phyloP scores from a whole-genome alignment of 2,113 vertebrate species.

The Antidorcas marsupialis region DNA sequence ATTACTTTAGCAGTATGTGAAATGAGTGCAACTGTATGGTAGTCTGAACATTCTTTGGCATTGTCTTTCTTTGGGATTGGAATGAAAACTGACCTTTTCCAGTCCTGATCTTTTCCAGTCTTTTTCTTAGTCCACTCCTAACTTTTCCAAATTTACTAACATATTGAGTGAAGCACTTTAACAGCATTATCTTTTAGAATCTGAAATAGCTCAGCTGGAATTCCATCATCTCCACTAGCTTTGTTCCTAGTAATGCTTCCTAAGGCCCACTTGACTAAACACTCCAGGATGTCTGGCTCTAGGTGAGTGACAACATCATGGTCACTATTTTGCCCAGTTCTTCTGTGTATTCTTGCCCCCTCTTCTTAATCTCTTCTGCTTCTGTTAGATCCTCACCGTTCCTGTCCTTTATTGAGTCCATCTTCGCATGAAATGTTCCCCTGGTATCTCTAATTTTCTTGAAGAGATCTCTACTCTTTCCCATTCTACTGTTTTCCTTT shows the following conservation, averaged over 20 bases:
- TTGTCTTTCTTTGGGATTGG: background rate
- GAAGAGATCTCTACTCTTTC: background rate
- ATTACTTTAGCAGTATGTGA: background rate
- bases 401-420: background rate
- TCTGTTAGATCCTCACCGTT: background rate
- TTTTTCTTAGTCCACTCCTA: background rate
- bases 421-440: background rate
- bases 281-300: background rate
- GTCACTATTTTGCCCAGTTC: background rate
- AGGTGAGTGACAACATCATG: background rate
- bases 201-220: background rate
- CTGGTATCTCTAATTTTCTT: too few relatives aligned
- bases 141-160: background rate
- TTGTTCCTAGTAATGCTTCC: background rate
- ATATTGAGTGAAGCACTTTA: background rate
- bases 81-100: background rate
- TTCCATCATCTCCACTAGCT: background rate
- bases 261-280: background rate
- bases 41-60: background rate
- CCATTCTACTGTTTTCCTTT: background rate
- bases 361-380: background rate
- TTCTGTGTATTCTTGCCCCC: background rate
- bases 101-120: background rate
- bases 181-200: background rate
- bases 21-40: background rate